phyloP scores from a whole-genome alignment of 2,888 invertebrate species.

The Oxycera nigricornis region DNA sequence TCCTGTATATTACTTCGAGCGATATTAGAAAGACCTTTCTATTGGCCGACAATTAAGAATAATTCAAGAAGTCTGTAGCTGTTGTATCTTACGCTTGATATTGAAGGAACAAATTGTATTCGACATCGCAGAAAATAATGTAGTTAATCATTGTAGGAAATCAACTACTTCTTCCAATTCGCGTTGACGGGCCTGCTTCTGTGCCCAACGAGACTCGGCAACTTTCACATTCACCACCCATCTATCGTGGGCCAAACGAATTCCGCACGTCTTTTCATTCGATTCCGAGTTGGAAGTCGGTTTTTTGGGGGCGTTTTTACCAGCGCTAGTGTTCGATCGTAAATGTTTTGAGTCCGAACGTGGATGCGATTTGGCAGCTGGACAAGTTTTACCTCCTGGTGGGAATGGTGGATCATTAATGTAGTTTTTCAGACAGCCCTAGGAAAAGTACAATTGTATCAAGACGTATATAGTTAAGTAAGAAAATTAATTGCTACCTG shows the following conservation, averaged over 20 bases:
- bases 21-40: background rate
- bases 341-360: slow-evolving; percentile 54
- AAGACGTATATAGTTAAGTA: background rate
- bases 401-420: slow-evolving; percentile 77
- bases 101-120: background rate
- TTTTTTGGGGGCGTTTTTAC: background rate
- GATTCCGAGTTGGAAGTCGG: slow-evolving; percentile 50
- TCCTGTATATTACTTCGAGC: background rate
- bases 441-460: slow-evolving; percentile 43
- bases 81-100: background rate
- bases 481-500: slow-evolving; percentile 48
- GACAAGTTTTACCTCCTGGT: slow-evolving; percentile 74
- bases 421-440: slow-evolving; percentile 71
- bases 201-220: slow-evolving; percentile 79
- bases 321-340: background rate
- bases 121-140: background rate
- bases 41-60: background rate
- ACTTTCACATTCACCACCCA: slow-evolving; percentile 74
- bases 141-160: slow-evolving; percentile 66
- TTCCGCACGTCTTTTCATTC: slow-evolving; percentile 62
- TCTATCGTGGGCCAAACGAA: slow-evolving; percentile 75
- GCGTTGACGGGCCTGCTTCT: slow-evolving; percentile 75
- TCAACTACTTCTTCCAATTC: slow-evolving; percentile 79
- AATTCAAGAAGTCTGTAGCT: slow-evolving; percentile 1
- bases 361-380: slow-evolving; percentile 59